Evolutionary conservation across 1,140 invertebrate genomes (phyloP).

Genomic region (Neodiprion lecontei): DNA sequence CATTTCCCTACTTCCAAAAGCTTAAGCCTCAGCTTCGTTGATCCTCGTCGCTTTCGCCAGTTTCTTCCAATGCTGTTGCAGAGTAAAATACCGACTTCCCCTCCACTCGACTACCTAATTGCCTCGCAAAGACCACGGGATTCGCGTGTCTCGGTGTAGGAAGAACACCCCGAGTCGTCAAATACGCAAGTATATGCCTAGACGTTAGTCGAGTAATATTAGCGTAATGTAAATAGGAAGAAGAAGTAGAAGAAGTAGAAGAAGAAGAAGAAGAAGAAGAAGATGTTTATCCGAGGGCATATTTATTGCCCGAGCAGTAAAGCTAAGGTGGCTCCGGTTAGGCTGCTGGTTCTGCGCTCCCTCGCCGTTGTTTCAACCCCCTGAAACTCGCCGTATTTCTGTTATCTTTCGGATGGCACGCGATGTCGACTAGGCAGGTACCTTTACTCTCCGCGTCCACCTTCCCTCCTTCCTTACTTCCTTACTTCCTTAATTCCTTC

Average conservation of each 20-base stretch:
- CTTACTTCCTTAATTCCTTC: constrained; percentile 30
- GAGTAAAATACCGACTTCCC: no score
- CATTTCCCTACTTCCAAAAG: no score
- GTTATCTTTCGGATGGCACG: constrained; percentile 37
- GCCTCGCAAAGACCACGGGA: no score
- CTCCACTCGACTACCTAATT: no score
- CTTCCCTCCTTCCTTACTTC: no score
- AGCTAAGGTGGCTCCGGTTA: constrained; percentile 28
- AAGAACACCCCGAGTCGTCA: no score
- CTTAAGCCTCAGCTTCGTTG: no score
- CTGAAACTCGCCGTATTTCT: constrained; percentile 29
- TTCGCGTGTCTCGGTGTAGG: no score
- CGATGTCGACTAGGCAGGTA: constrained; percentile 12
- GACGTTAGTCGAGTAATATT: constrained; percentile 15
- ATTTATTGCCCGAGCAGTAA: constrained; percentile 23
- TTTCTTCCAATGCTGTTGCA: no score
- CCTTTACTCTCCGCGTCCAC: no score
- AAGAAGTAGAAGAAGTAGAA: constrained; percentile 11
- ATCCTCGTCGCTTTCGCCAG: no score
- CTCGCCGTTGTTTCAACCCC: background rate
- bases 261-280: constrained; percentile 2
- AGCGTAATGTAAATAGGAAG: background rate
- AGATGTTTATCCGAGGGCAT: constrained; percentile 25
- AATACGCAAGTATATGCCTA: background rate
- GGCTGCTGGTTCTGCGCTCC: no score